Conservation (phyloP, 1,140 invertebrate genomes). For the Triops longicaudatus region DNA sequence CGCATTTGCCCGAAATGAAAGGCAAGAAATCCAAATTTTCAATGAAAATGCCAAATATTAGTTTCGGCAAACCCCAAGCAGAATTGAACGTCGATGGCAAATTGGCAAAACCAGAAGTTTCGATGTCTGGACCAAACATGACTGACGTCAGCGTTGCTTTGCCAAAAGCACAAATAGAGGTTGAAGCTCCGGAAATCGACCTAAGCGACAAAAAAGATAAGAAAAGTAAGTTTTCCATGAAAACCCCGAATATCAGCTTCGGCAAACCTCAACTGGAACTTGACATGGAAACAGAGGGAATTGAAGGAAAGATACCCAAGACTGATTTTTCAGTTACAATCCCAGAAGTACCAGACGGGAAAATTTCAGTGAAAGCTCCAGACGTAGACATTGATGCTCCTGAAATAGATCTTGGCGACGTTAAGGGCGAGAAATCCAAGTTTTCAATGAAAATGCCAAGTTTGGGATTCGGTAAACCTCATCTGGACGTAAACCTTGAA, state of each 20-base stretch:
- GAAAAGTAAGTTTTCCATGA: conserved; percentile 26
- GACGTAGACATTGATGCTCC: too few relatives aligned
- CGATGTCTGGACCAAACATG: neutral
- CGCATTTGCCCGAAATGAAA: conserved; percentile 18
- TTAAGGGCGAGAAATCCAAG: conserved; percentile 12
- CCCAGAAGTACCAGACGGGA: too few relatives aligned
- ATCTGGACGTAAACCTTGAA: neutral
- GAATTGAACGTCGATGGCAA: neutral
- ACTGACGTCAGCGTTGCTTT: neutral
- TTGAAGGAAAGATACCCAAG: neutral
- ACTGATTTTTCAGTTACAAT: too few relatives aligned
- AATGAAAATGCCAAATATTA: conserved; percentile 26
- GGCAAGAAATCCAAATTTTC: conserved; percentile 23
- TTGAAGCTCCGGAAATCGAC: too few relatives aligned
- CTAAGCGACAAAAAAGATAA: too few relatives aligned
- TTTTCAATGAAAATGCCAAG: conserved; percentile 25
- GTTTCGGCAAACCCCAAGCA: neutral
- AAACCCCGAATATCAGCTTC: conserved; percentile 24
- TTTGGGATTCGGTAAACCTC: conserved; percentile 16
- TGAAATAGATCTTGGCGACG: neutral
- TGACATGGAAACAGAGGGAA: neutral
- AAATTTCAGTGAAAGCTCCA: too few relatives aligned
- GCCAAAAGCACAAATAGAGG: too few relatives aligned
- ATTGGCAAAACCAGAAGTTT: neutral
- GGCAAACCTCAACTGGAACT: neutral